Percentiles rank a stretch among this genome's conserved stretches.
These are phyloP conservation scores for Drosophila sproati DNA, from an alignment of 1,140 invertebrate species.

Conservation along the genomic window DNA sequence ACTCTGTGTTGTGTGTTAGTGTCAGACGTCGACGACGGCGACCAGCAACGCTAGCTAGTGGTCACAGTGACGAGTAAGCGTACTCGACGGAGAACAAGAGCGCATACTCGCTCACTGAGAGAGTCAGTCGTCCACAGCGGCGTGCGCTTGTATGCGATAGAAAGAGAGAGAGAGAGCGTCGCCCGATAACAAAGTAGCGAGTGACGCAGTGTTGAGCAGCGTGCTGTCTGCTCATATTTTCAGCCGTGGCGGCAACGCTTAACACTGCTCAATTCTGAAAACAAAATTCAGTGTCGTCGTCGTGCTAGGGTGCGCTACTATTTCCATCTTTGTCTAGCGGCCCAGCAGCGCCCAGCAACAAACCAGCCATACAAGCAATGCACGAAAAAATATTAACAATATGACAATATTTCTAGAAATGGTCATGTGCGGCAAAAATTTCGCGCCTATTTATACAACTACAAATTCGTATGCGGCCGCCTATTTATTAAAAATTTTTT, in stretches of 20 bases:
- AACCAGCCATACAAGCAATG: constrained; percentile 42
- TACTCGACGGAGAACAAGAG: constrained; percentile 39
- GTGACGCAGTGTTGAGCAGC: constrained; percentile 38
- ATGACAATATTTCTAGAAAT: constrained; percentile 14
- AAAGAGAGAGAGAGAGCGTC: constrained; percentile 20
- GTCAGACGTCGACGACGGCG: constrained; percentile 46
- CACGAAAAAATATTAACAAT: constrained; percentile 29
- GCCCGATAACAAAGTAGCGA: constrained; percentile 43
- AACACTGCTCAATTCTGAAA: constrained; percentile 22
- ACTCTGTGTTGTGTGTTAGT: constrained; percentile 53
- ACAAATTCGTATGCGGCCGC: background rate
- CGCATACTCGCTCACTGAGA: constrained; percentile 28
- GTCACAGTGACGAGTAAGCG: constrained; percentile 46
- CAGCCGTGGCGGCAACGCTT: constrained; percentile 35
- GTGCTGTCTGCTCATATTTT: constrained; percentile 31
- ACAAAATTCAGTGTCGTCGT: constrained; percentile 31
- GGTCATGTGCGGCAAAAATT: background rate
- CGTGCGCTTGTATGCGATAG: constrained; percentile 25
- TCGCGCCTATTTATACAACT: background rate
- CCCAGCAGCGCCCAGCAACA: constrained; percentile 14
- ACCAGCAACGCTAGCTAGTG: constrained; percentile 36
- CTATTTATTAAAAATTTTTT: constrained; percentile 60
- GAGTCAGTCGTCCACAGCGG: constrained; percentile 25
- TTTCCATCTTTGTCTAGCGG: constrained; percentile 49
- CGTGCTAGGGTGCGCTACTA: constrained; percentile 37